Evolutionary conservation across 2,113 vertebrate genomes (phyloP).

Genomic region (Pangasianodon gigas): DNA sequence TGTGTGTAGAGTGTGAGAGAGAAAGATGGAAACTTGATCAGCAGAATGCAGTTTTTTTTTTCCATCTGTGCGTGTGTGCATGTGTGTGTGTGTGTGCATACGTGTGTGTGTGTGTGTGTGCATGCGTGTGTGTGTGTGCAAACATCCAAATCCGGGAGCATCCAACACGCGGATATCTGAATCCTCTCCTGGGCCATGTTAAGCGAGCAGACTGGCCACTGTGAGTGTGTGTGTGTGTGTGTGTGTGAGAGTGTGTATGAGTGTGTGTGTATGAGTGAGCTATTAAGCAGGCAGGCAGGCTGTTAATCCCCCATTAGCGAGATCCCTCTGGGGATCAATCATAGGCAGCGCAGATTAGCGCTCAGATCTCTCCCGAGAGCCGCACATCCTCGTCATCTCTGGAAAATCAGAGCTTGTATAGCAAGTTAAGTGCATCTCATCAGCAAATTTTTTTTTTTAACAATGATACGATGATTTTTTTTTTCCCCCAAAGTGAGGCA

Average conservation of each 20-base stretch:
- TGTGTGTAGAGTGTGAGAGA: background rate
- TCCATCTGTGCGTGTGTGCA: background rate
- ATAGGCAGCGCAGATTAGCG: slow-evolving; percentile 38
- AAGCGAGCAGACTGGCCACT: slow-evolving; percentile 6
- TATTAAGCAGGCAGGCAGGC: slow-evolving; percentile 30
- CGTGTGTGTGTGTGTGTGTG: slow-evolving; percentile 3
- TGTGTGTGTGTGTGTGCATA: background rate
- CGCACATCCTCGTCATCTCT: background rate
- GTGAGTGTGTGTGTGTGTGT: background rate
- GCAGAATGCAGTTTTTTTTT: background rate
- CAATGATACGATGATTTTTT: background rate
- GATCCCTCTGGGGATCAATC: slow-evolving; percentile 45
- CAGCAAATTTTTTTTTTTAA: background rate
- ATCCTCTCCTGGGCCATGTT: slow-evolving; percentile 7
- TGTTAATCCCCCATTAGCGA: slow-evolving; percentile 49
- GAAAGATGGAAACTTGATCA: background rate
- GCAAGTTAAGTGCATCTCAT: background rate
- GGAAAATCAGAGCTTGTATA: background rate
- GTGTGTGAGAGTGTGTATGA: background rate
- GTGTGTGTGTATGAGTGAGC: slow-evolving; percentile 5
- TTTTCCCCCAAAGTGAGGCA: background rate
- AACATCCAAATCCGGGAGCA: slow-evolving; percentile 8
- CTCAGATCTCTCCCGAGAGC: slow-evolving; percentile 30
- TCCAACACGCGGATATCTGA: slow-evolving; percentile 7
- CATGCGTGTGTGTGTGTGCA: background rate